Evolutionary conservation across 2,113 vertebrate species (phyloP), one percentile per base, ranked within the genome.

Genomic region (Thalassarche chlororhynchos): DNA sequence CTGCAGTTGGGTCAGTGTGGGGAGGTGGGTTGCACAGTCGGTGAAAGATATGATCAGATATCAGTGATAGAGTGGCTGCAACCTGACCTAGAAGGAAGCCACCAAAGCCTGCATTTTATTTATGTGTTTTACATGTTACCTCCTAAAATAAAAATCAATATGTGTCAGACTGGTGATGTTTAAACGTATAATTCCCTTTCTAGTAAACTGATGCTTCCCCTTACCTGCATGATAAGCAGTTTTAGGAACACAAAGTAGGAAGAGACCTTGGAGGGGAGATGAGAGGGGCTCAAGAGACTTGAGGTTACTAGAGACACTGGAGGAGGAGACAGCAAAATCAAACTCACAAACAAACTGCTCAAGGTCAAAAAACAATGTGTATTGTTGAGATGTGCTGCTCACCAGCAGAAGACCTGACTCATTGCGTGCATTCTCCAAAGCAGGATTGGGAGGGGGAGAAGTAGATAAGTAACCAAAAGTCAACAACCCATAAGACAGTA

Each of bases 81-180:
- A 29, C 26, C 26, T 86, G 54, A 69, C 46, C 51, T 42, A 52
- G 55, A 36, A 90, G 47, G 16, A 86, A 95, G 42, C 13, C 60
- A 55, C 79, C 34, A 52, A 96, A 66, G 8, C 34, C 81, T 68
- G 29, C 7, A 31, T 66, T 89, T 87, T 78, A 25, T 92, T 80
- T 71, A 32, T 32, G 14, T 72, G 85, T 87, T 95, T 93, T 89
- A 84, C 80, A n/a, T 55, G 34, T 57, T 90, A 68, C 52, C 57
- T 91, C 40, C 49, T 82, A 78, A 91, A 92, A 84, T 47, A 92
- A 87, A 95, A 94, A 89, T 94, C 80, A 55, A 40, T 92, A 40
- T 36, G 17, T 82, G 85, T 82, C 91, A 91, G 69, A 49, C 26
- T 49, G 18, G 31, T 87, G 76, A 91, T 78, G 24, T 94, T 84